Percentiles rank a stretch among this genome's conserved stretches.
phyloP scores from a whole-genome alignment of 2,113 vertebrate genomes.

The Epinephelus lanceolatus region DNA sequence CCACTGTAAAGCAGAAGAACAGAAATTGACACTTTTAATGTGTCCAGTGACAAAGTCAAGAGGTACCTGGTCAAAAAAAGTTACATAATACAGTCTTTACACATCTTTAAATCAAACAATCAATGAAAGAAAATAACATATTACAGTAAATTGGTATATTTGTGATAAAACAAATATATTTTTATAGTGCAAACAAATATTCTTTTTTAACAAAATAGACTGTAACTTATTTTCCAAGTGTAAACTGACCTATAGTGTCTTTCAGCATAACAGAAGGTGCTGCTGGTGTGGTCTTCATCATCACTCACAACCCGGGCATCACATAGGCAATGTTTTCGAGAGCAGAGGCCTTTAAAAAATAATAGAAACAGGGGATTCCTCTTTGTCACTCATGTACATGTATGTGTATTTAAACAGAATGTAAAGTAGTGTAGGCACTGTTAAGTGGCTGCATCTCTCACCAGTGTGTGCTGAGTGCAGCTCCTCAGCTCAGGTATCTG shows the following conservation, averaged over 20 bases:
- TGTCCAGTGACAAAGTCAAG: background rate
- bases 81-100: background rate
- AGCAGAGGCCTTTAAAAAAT: constrained; percentile 87
- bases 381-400: constrained; percentile 9
- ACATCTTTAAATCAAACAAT: constrained; percentile 12
- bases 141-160: constrained; percentile 1
- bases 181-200: background rate
- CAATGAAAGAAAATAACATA: background rate
- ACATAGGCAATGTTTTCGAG: constrained; percentile 97
- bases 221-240: background rate
- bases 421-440: background rate
- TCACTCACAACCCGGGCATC: constrained; percentile 89
- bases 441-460: constrained; percentile 79
- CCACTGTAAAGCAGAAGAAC: background rate
- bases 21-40: background rate
- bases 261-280: background rate
- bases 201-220: background rate
- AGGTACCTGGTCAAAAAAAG: background rate
- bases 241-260: background rate
- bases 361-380: background rate
- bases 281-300: constrained; percentile 1
- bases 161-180: background rate
- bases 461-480: constrained; percentile 92
- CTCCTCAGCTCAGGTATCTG: constrained; percentile 93
- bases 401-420: background rate